These are phyloP conservation scores for Macrophya alboannulata DNA, from an alignment of 2,888 invertebrate species.

Conservation along the genomic window DNA sequence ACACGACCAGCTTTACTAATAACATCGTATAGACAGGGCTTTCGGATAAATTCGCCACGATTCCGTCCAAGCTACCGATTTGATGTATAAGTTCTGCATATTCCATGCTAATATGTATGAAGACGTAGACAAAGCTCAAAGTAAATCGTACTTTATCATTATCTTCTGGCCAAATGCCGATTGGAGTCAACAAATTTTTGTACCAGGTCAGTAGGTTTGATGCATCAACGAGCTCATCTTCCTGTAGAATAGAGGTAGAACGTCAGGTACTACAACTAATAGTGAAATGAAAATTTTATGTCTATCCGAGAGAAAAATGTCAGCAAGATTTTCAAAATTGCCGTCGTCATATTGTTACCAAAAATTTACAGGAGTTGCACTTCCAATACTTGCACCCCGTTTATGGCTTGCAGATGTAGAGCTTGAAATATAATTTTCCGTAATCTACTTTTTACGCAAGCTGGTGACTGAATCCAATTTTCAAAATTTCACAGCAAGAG, in stretches of 20 bases:
- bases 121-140: background rate
- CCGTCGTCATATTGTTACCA: too few species aligned
- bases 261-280: too few species aligned
- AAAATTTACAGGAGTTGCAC: too few species aligned
- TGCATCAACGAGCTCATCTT: background rate
- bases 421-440: too few species aligned
- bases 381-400: too few species aligned
- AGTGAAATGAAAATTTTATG: too few species aligned
- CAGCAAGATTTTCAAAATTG: too few species aligned
- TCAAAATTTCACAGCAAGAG: too few species aligned
- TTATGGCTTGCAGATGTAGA: too few species aligned
- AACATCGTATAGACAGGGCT: constrained; percentile 71
- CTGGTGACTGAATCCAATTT: too few species aligned
- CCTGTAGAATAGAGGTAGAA: background rate
- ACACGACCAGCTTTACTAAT: constrained; percentile 68
- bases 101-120: background rate
- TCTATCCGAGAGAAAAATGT: too few species aligned
- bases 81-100: background rate
- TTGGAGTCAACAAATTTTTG: background rate
- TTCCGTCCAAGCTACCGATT: background rate
- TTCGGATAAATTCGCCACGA: constrained; percentile 67
- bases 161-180: constrained; percentile 11
- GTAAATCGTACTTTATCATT: background rate
- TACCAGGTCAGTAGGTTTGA: background rate
- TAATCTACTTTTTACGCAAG: too few species aligned